Percentiles rank a stretch among this genome's conserved stretches.
These are phyloP conservation scores for Cirrhinus mrigala DNA, from an alignment of 2,797 vertebrate species.

Conservation along the genomic window DNA sequence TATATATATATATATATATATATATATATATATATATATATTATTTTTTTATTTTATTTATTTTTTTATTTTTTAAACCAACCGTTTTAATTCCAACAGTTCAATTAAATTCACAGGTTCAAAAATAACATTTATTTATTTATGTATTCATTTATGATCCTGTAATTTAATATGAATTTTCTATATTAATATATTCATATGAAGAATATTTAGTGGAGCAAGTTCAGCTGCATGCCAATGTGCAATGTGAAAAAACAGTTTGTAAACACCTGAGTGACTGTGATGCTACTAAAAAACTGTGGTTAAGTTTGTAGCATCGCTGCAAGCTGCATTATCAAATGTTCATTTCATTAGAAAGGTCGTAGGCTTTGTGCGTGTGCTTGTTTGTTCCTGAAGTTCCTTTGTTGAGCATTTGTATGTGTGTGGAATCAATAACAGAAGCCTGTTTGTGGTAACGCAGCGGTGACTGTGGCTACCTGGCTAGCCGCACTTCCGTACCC, in stretches of 20 bases:
- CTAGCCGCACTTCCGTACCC: conserved; percentile 52
- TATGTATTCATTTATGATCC: background rate
- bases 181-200: background rate
- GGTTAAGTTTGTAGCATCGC: background rate
- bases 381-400: background rate
- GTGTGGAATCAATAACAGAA: conserved; percentile 33
- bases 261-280: background rate
- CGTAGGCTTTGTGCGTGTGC: background rate
- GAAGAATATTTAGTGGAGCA: background rate
- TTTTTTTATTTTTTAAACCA: background rate
- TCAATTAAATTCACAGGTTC: background rate
- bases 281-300: background rate
- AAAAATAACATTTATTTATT: too few relatives aligned
- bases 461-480: conserved; percentile 57
- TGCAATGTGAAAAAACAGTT: background rate
- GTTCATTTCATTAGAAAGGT: background rate
- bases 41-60: background rate
- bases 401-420: background rate
- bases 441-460: conserved; percentile 53
- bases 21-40: too few relatives aligned
- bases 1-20: too few relatives aligned
- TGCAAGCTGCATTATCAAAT: too few relatives aligned
- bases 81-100: background rate
- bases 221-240: conserved; percentile 2
- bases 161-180: background rate